These are phyloP conservation scores for Paratilapia polleni DNA, from an alignment of 2,113 vertebrate genomes.

Conservation along the genomic window DNA sequence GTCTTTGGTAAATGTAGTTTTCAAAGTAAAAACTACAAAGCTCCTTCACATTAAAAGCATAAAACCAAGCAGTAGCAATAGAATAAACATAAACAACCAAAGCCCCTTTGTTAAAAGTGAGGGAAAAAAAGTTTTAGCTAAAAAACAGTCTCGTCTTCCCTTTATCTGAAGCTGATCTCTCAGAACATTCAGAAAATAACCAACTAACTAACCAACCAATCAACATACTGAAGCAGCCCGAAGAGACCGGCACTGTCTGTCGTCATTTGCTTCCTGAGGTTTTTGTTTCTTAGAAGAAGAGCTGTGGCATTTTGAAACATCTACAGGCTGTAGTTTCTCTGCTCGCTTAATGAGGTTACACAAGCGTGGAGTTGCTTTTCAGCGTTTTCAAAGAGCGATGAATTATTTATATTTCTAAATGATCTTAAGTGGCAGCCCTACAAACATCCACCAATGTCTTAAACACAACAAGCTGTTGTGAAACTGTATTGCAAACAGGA, in stretches of 20 bases:
- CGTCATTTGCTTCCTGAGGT: background rate
- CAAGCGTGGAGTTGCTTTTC: background rate
- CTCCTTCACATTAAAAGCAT: slow-evolving; percentile 4
- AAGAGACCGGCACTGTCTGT: background rate
- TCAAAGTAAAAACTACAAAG: background rate
- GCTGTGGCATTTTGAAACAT: background rate
- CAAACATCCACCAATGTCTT: background rate
- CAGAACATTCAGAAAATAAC: background rate
- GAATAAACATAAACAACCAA: too few relatives aligned
- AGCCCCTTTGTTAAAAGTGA: background rate
- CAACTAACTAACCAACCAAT: background rate
- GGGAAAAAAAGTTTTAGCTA: background rate
- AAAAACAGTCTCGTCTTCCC: background rate
- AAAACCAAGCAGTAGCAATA: background rate
- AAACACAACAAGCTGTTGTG: background rate
- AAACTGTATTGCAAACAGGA: accelerated
- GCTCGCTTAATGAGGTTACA: background rate
- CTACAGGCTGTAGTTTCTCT: background rate
- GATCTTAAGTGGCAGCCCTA: background rate
- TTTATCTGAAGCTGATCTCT: background rate
- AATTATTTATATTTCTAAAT: background rate
- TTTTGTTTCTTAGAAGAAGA: background rate
- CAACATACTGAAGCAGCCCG: background rate
- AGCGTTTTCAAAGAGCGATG: background rate
- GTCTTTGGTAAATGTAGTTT: background rate